Percentiles rank a stretch among this genome's conserved stretches.
phyloP scores from a whole-genome alignment of 2,113 vertebrate species.

The Blennius ocellaris region DNA sequence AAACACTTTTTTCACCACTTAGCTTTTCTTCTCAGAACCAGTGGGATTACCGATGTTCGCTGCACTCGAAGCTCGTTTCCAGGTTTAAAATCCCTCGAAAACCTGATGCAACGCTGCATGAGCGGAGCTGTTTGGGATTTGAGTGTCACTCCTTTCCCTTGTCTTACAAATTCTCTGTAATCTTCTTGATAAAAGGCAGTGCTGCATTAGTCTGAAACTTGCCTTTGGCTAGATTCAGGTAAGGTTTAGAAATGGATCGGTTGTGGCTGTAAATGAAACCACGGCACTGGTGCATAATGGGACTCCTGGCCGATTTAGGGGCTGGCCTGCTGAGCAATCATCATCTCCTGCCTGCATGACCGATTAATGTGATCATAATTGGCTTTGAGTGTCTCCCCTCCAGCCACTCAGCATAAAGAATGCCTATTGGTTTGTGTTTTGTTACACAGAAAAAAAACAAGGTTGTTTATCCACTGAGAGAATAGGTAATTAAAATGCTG shows the following conservation, averaged over 20 bases:
- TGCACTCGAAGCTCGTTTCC: background rate
- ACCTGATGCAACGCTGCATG: background rate
- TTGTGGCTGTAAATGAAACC: constrained; percentile 24
- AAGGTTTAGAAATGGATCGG: constrained; percentile 1
- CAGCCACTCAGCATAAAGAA: constrained; percentile 23
- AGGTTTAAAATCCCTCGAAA: background rate
- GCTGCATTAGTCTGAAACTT: background rate
- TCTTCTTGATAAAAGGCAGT: constrained; percentile 3
- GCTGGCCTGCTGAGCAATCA: constrained; percentile 16
- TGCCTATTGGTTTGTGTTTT: constrained; percentile 16
- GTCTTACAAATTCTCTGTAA: constrained; percentile 13
- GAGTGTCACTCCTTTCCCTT: background rate
- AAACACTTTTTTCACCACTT: background rate
- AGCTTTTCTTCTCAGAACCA: background rate
- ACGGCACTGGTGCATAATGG: background rate
- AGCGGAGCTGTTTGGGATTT: constrained; percentile 1
- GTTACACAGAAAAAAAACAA: background rate
- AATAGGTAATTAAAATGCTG: constrained; percentile 59
- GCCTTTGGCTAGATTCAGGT: background rate
- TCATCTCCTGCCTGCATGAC: constrained; percentile 43
- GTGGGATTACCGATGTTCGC: background rate
- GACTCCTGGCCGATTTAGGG: no score
- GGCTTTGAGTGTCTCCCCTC: constrained; percentile 42
- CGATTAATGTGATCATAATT: constrained; percentile 50
- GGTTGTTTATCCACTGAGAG: constrained; percentile 20